A percentile compares a stretch with the other conserved stretches of the same genome.
These are phyloP conservation scores for Caenorhabditis briggsae DNA, from an alignment of 1,140 invertebrate genomes.

Conservation along the genomic window DNA sequence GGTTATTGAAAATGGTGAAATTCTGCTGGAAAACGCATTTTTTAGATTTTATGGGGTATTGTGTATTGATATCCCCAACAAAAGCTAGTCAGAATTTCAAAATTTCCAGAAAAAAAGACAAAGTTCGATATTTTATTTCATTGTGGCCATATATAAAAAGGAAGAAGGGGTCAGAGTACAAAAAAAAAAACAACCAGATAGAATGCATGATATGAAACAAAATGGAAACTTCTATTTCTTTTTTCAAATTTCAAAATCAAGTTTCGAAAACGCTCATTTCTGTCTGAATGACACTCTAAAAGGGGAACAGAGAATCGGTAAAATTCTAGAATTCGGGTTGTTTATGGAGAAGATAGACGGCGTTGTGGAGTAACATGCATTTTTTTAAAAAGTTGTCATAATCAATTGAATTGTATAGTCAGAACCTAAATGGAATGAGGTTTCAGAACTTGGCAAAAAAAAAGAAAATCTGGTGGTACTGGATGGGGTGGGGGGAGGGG, in stretches of 20 bases:
- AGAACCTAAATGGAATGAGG: not conserved
- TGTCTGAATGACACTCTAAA: conserved; percentile 50
- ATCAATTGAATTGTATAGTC: conserved; percentile 50
- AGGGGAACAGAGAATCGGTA: not conserved
- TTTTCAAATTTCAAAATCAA: not conserved
- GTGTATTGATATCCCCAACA: no score
- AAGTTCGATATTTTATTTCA: not conserved
- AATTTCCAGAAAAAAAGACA: no score
- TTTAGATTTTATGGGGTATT: no score
- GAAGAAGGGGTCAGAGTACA: not conserved
- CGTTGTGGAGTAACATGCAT: not conserved
- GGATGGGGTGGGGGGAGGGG: not conserved
- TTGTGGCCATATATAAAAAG: not conserved
- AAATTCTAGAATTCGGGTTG: not conserved
- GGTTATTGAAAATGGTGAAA: no score
- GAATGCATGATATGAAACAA: conserved; percentile 54
- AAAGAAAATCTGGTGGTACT: not conserved
- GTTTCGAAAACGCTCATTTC: conserved; percentile 47
- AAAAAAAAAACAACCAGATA: conserved; percentile 33
- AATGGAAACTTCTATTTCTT: conserved; percentile 26
- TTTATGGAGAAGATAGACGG: not conserved
- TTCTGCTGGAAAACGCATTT: no score
- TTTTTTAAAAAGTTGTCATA: conserved; percentile 5
- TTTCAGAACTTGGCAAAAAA: conserved; percentile 6
- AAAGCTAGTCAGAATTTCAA: no score